Conservation (phyloP, 2,888 invertebrate genomes). For the Geophilus truncorum region DNA sequence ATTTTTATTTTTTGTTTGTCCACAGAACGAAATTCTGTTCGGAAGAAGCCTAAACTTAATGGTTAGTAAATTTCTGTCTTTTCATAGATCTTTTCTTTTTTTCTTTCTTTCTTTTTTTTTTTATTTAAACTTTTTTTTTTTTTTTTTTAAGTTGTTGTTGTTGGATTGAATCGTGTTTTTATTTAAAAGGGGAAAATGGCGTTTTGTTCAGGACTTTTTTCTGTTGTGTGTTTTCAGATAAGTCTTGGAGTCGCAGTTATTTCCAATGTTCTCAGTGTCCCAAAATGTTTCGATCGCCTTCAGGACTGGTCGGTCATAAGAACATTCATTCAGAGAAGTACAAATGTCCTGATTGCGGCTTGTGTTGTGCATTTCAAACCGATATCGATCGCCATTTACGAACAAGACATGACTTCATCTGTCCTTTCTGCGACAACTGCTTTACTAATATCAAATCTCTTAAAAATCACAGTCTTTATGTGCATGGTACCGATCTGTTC, state of each 20-base stretch:
- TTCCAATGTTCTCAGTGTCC: background rate
- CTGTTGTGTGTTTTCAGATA: constrained; percentile 1
- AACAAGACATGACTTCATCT: background rate
- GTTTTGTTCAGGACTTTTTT: no score
- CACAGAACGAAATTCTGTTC: background rate
- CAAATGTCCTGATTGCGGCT: background rate
- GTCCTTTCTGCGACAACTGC: background rate
- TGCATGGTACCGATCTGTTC: background rate
- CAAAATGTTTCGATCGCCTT: background rate
- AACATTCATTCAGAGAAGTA: constrained; percentile 5
- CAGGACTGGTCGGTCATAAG: background rate
- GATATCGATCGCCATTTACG: background rate
- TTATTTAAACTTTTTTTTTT: no score
- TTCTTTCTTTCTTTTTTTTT: no score
- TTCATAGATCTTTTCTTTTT: background rate
- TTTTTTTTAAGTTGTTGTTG: no score
- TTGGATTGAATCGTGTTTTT: no score
- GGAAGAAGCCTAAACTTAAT: background rate
- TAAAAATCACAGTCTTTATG: background rate
- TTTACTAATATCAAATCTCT: background rate
- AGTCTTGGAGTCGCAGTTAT: background rate
- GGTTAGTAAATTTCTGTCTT: background rate
- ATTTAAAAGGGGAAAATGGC: no score
- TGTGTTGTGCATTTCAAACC: constrained; percentile 7
- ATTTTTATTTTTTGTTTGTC: background rate